Conservation (phyloP, 2,113 vertebrate genomes). For the Cynopterus brachyotis region DNA sequence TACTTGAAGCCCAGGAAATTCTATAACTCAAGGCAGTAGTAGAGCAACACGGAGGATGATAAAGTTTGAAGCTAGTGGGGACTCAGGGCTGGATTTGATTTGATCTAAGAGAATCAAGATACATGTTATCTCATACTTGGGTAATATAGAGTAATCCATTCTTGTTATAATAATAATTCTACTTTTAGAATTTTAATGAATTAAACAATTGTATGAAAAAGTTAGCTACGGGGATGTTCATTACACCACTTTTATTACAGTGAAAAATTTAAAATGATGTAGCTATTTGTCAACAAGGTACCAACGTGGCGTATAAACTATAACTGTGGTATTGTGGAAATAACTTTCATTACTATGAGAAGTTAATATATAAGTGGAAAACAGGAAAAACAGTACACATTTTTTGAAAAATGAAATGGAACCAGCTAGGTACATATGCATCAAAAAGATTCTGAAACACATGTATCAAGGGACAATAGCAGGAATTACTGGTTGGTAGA, state of each 20-base stretch:
- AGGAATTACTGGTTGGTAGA: neutral
- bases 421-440: neutral
- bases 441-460: neutral
- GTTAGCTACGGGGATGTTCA: neutral
- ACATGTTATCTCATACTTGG: neutral
- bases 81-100: neutral
- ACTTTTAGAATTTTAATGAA: slow-evolving; percentile 6
- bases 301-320: neutral
- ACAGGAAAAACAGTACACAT: neutral
- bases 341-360: neutral
- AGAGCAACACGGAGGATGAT: neutral
- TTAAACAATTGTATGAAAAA: neutral
- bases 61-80: neutral
- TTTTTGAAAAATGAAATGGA: neutral
- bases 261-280: neutral
- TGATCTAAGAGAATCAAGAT: neutral
- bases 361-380: neutral
- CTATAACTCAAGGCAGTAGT: neutral
- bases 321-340: neutral
- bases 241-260: neutral
- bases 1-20: neutral
- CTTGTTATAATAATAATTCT: neutral
- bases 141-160: neutral
- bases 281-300: neutral
- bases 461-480: neutral